Base-by-base conservation (phyloP, 2,888 invertebrate genomes). In the Apodemia zela region DNA sequence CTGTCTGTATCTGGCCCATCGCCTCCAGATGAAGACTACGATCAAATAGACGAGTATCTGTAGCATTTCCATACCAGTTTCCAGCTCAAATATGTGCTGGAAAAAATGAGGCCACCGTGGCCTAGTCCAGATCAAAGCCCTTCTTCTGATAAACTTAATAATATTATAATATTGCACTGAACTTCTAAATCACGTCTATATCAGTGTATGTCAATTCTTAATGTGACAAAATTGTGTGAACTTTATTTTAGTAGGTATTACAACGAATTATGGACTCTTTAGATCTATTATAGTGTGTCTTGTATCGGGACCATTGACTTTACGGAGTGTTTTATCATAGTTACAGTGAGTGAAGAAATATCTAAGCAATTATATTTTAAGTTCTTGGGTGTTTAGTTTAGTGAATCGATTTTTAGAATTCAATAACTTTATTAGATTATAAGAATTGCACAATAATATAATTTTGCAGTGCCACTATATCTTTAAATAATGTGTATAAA, bases 1-100 rank as follows among this genome's bases (percentile, higher is more conserved):
- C 93, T 96, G 7, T 96, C 96, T 29, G 93, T 96, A 35, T 96
- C 96, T 13, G 95, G 95, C n/a, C 96, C 96, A 0, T 95, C 95
- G 18, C 96, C 96, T 42, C 95, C 96, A 15, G 95, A 95, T 72
- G 95, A 95, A 72, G 95, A 94, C 74, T 92, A 93, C 63, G 92
- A 92, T 66, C 91, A 92, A 76, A 92, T 93, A 77, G 93, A 94
- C 76, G 93, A 94, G 80, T 93, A 93, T 75, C 93, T 94, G 93
- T 94, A 94, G 90, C 91, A 90, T 89, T 90, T 89, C 67, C 89
- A 90, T 67, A 88, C 89, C 67, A 82, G 86, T 81, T 89, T 91
- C 80, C 91, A 89, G 86, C 85, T 90, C 66, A 89, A 90, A 79
- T 90, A 89, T 69, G 89, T 89, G 75, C 84, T 91, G 83, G 89